Conservation (phyloP, 2,113 vertebrate species). For the Paedocypris sp. region DNA sequence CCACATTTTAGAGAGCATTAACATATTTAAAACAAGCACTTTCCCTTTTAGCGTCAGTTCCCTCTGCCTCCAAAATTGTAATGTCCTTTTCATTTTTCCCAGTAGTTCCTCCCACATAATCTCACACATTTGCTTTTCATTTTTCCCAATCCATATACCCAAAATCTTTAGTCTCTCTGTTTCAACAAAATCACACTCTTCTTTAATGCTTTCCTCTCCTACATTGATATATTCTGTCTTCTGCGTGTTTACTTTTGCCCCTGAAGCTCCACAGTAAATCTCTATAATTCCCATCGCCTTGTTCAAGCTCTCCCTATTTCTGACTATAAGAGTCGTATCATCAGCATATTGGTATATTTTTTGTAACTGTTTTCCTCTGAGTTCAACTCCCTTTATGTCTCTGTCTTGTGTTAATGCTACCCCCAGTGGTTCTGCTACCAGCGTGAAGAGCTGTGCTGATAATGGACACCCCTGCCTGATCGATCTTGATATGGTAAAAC, state of each 20-base stretch:
- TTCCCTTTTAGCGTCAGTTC: background rate
- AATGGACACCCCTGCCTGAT: background rate
- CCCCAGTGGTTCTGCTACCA: background rate
- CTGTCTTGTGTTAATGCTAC: background rate
- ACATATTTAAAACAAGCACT: background rate
- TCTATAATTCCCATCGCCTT: background rate
- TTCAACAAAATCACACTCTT: background rate
- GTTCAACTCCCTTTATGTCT: background rate
- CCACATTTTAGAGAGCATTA: background rate
- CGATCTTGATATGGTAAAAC: background rate
- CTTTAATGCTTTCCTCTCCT: background rate
- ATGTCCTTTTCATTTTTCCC: background rate
- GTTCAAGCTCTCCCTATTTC: background rate
- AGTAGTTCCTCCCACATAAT: background rate
- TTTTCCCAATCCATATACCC: background rate
- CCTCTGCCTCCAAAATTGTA: background rate
- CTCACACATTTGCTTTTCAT: background rate
- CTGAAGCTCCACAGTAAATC: background rate
- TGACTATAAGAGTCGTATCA: background rate
- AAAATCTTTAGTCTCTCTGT: background rate
- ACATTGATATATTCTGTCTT: background rate
- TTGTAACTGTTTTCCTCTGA: background rate
- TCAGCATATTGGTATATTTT: conserved; percentile 1
- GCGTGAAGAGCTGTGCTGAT: background rate
- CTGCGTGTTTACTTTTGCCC: background rate